Evolutionary conservation across 2,888 invertebrate genomes (phyloP), one percentile per base, ranked within the genome.

Genomic region (Vesta saturnalis): DNA sequence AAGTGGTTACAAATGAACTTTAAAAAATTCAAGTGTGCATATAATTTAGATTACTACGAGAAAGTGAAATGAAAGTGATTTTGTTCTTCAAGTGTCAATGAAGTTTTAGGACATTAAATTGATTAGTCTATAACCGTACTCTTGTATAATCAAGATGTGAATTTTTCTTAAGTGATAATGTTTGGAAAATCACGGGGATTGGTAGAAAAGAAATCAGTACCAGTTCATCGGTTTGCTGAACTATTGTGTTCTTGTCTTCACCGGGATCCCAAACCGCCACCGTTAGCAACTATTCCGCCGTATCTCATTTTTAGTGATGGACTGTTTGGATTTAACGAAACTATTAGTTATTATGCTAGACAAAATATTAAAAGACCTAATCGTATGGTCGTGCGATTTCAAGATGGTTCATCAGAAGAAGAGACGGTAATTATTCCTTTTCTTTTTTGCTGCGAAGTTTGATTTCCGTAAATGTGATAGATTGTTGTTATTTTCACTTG

Each of bases 231-330:
- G 35, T 69, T 78, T 55, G 76, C 75, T 12, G 74, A 78, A 47
- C 67, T 75, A 39, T 70, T 76, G 67, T 77, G 77, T 69, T 73
- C 72, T 22, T 78, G 78, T 64, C 69, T 76, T 16, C 75, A 74
- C 43, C 66, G 68, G 1, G 71, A 66, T 39, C 67, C 70, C 0
- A 68, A 72, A 55, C 66, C 70, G 0, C 61, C 60, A 0, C 14
- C 60, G 3, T 57, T 60, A 16, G 52, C 63, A 23, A 57, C 60
- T 1, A 16, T 22, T 16, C 6, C 47, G 1, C 19, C 22, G 1
- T 18, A 14, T 21, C 12, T 39, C 15, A 56, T n/a, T 23, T 35
- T 56, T 5, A 56, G 16, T 6, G 56, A 56, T 16, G 30, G n/a
- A 2, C 23, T 23, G 8, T 21, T 23, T 23, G 5, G 10, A 15